Base-by-base conservation (phyloP, 2,113 vertebrate species). In the Vidua macroura region DNA sequence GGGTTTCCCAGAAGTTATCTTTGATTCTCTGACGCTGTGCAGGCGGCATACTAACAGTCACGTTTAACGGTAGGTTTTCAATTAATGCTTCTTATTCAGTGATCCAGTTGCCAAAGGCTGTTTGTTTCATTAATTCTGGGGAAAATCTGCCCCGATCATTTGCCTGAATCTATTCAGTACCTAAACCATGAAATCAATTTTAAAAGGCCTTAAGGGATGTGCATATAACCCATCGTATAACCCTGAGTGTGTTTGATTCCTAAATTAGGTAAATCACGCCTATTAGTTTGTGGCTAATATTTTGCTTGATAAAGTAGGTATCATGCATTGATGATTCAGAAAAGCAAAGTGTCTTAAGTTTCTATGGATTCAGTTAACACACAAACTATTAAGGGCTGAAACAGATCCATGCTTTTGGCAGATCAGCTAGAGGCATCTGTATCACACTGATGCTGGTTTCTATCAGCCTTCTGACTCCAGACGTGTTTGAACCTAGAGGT, bases 121-220 rank as follows among this genome's bases (percentile, higher is more conserved):
- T 77, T 94, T 90, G 56, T 76, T 90, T 94, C 78, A 81, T 75
- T 77, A 86, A 81, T 81, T 90, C 75, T n/a, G 18, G 59, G 68
- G 37, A 74, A 95, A 86, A 92, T 60, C 56, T 86, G 64, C 53
- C 64, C 48, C 9, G 25, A 90, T 85, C 33, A 41, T 80, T 88
- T 91, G 55, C 79, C 79, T 13, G 5, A 46, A 86, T 88, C 72
- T 86, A 18, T 93, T 77, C n/a, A 58, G 33, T 67, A 88, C 35
- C 70, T 77, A 87, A 93, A 82, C 41, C 0, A 1, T 73, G 56
- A 83, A 91, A 92, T 96, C 44, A 14, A 52, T 90, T 83, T 83
- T 35, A 86, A 80, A 49, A 73, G 64, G 55, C 52, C 74, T 70
- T 69, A 51, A 41, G 83, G 56, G 48, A 66, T 41, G 39, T 35